These are phyloP conservation scores for Chrysogorgia sp. DNA, from an alignment of 92 coral and sea anemone genomes.

Conservation along the genomic window DNA sequence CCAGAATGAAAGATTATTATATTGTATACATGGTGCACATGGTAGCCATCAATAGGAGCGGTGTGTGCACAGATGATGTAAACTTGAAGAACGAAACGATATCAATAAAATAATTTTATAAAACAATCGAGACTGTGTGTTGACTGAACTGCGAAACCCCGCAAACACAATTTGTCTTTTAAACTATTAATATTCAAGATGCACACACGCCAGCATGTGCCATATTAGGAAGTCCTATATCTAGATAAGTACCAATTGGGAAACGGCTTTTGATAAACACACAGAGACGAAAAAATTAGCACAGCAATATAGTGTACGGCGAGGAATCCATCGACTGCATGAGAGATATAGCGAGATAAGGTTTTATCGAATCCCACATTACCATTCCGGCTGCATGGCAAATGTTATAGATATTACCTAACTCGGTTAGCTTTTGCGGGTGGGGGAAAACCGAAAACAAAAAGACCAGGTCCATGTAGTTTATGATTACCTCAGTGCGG, in stretches of 20 bases:
- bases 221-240: slow-evolving; percentile 30
- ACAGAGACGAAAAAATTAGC: background rate
- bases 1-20: slow-evolving; percentile 6
- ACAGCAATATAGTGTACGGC: no score
- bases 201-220: slow-evolving; percentile 38
- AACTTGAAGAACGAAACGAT: background rate
- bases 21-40: background rate
- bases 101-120: slow-evolving; percentile 13
- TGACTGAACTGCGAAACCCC: slow-evolving; percentile 32
- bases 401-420: no score
- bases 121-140: slow-evolving; percentile 6
- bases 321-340: no score
- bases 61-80: background rate
- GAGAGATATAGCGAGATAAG: no score
- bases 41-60: background rate
- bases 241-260: slow-evolving; percentile 24
- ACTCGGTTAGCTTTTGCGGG: no score
- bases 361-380: no score
- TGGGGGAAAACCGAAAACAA: no score
- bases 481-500: no score
- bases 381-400: no score
- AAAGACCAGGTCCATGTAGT: no score
- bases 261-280: slow-evolving; percentile 7
- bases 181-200: slow-evolving; percentile 43
- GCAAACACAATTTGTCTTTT: slow-evolving; percentile 42